A percentile compares a stretch with the other conserved stretches of the same genome.
Conservation (phyloP, 2,888 invertebrate genomes). For the Heliothis peltigera region DNA sequence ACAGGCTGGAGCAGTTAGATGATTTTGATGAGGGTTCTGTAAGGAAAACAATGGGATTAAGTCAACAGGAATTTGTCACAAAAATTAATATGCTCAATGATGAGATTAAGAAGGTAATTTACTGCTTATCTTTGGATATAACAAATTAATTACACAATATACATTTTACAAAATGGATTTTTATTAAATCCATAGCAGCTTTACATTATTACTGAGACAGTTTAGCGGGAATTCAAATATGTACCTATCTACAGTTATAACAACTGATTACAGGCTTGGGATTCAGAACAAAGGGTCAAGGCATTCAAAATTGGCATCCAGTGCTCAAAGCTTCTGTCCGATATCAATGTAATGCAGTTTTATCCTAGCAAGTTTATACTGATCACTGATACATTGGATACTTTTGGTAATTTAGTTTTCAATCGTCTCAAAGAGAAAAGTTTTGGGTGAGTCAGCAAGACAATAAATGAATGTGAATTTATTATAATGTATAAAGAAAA, state of each 20-base stretch:
- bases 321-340: slow-evolving; percentile 97
- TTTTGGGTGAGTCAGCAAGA: slow-evolving; percentile 75
- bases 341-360: slow-evolving; percentile 97
- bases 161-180: too few species aligned
- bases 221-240: not conserved
- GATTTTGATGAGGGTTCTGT: slow-evolving; percentile 97
- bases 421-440: slow-evolving; percentile 94
- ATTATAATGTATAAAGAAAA: too few species aligned
- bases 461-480: not conserved
- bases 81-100: slow-evolving; percentile 97
- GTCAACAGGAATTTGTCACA: slow-evolving; percentile 97
- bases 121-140: not conserved
- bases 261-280: slow-evolving; percentile 93
- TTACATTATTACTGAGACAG: not conserved
- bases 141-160: too few species aligned
- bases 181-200: not conserved
- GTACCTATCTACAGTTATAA: not conserved
- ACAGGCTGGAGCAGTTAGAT: slow-evolving; percentile 97
- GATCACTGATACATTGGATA: slow-evolving; percentile 98
- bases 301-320: slow-evolving; percentile 99
- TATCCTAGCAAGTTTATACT: slow-evolving; percentile 99
- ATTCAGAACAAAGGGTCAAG: slow-evolving; percentile 97
- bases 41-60: slow-evolving; percentile 96
- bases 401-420: slow-evolving; percentile 97
- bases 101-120: slow-evolving; percentile 92